phyloP scores from a whole-genome alignment of 2,113 vertebrate genomes.

The Rhinichthys klamathensis region DNA sequence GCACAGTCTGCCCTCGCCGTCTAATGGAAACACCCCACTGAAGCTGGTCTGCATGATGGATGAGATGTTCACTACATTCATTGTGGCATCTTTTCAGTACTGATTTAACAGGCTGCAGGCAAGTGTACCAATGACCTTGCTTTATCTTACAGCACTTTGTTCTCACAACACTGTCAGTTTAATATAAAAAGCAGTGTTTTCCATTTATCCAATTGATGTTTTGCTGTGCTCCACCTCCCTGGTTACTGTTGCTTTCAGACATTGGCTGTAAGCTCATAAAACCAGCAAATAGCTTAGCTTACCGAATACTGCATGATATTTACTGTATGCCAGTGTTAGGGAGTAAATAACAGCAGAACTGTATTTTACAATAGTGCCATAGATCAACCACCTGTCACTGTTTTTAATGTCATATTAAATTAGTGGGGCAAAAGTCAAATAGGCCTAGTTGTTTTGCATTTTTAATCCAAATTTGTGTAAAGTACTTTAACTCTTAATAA shows the following conservation, averaged over 20 bases:
- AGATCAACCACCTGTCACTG: too few relatives aligned
- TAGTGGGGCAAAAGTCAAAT: too few relatives aligned
- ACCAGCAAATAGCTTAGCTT: too few relatives aligned
- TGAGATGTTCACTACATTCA: constrained; percentile 11
- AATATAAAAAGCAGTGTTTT: background rate
- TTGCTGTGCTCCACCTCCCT: background rate
- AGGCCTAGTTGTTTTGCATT: too few relatives aligned
- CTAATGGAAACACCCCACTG: constrained; percentile 29
- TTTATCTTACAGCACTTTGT: background rate
- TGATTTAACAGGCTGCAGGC: constrained; percentile 15
- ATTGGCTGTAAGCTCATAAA: background rate
- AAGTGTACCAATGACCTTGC: background rate
- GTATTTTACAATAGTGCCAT: too few relatives aligned
- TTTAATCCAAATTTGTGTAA: too few relatives aligned
- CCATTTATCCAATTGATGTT: background rate
- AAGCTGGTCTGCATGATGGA: constrained; percentile 45
- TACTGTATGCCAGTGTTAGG: too few relatives aligned
- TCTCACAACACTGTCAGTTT: background rate
- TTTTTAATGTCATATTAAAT: too few relatives aligned
- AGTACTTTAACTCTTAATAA: too few relatives aligned
- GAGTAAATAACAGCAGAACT: too few relatives aligned
- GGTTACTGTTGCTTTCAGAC: background rate
- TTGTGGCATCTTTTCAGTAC: constrained; percentile 1
- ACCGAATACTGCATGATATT: too few relatives aligned
- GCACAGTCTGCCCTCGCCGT: background rate